These are phyloP conservation scores for Hyles euphorbiae DNA, from an alignment of 1,140 invertebrate species.

Conservation along the genomic window DNA sequence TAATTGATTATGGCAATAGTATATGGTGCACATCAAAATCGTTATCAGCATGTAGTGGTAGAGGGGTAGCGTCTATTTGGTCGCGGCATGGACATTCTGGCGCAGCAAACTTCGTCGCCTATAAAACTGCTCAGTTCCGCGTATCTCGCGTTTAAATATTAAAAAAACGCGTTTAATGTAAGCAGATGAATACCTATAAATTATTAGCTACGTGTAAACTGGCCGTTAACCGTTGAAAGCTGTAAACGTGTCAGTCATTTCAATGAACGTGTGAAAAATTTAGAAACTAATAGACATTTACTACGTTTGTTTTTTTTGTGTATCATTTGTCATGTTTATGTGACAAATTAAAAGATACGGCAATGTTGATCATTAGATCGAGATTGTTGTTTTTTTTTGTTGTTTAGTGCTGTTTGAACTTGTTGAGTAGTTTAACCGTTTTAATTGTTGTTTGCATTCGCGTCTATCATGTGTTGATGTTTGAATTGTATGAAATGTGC, in stretches of 20 bases:
- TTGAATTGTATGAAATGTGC: constrained; percentile 22
- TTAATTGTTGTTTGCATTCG: constrained; percentile 15
- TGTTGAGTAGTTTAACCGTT: constrained; percentile 20
- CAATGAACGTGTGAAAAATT: constrained; percentile 13
- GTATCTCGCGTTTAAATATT: constrained; percentile 30
- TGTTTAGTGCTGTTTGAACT: too few species aligned
- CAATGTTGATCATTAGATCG: too few species aligned
- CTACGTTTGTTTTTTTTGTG: neutral
- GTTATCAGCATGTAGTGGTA: too few species aligned
- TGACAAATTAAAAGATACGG: neutral
- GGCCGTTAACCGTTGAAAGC: constrained; percentile 28
- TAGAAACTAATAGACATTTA: neutral
- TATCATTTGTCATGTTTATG: neutral
- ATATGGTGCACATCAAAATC: too few species aligned
- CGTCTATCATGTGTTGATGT: constrained; percentile 16
- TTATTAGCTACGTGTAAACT: constrained; percentile 32
- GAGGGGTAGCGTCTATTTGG: too few species aligned
- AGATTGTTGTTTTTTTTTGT: too few species aligned
- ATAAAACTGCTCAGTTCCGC: constrained; percentile 30
- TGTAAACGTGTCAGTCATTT: constrained; percentile 35
- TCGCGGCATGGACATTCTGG: too few species aligned
- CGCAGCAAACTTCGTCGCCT: neutral
- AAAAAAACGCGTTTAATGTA: constrained; percentile 37
- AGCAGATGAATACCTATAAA: constrained; percentile 44
- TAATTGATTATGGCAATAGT: too few species aligned